Percentiles rank a stretch among this genome's conserved stretches.
Evolutionary conservation across 2,797 vertebrate species (phyloP).

Genomic region (Melanotaenia trifasciata): DNA sequence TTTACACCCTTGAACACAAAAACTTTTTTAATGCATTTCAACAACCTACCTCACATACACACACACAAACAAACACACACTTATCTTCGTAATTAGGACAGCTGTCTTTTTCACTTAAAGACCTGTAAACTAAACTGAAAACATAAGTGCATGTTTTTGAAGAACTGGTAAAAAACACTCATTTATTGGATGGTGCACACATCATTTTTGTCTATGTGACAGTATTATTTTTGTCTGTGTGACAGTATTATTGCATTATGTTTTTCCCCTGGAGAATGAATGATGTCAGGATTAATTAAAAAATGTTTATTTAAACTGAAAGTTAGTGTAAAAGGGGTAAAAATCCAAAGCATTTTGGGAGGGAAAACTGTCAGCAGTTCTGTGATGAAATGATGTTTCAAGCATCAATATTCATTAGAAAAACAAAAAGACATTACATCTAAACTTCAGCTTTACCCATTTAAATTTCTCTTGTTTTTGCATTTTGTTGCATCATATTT

Average conservation of each 20-base stretch:
- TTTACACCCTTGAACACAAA: constrained; percentile 3
- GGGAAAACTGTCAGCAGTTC: neutral
- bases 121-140: neutral
- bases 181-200: neutral
- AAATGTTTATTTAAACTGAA: neutral
- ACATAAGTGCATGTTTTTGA: neutral
- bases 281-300: neutral
- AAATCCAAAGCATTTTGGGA: neutral
- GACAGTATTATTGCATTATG: neutral
- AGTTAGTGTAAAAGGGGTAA: neutral
- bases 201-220: neutral
- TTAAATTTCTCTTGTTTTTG: constrained; percentile 16
- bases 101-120: neutral
- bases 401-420: neutral
- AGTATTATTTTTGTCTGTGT: neutral
- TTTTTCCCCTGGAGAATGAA: neutral
- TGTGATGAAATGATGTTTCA: neutral
- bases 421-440: neutral
- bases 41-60: neutral
- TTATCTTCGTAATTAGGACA: neutral
- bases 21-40: neutral
- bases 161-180: too few species aligned
- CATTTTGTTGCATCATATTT: constrained; percentile 41
- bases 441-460: constrained; percentile 6
- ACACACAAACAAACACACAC: neutral